Evolutionary conservation across 53 echinoderm and acorn worm species (phyloP).

Genomic region (Glandiceps talaboti): DNA sequence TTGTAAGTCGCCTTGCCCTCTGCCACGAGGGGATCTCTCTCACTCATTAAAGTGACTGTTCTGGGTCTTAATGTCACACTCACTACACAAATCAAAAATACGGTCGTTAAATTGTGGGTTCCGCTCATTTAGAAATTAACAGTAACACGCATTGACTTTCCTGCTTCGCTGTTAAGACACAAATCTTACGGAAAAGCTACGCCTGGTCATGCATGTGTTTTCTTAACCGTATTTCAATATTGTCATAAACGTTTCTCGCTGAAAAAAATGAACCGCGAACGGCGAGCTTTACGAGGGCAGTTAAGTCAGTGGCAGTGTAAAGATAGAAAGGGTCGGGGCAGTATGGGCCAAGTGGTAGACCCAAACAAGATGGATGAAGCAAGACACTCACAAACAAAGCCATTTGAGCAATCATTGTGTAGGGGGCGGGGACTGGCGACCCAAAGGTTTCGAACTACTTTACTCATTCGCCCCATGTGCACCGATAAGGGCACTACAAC

Average conservation of each 20-base stretch:
- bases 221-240: not conserved
- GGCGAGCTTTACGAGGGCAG: not conserved
- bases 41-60: not conserved
- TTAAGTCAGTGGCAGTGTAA: not conserved
- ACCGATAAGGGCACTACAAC: constrained; percentile 1
- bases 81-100: not conserved
- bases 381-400: not conserved
- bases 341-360: not conserved
- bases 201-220: not conserved
- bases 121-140: not conserved
- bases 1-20: not conserved
- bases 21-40: not conserved
- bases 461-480: constrained; percentile 1
- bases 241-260: not conserved
- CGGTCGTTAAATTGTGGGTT: not conserved
- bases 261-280: not conserved
- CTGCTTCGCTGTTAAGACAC: not conserved
- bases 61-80: not conserved
- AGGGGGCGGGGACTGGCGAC: not conserved
- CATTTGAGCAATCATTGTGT: not conserved
- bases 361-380: not conserved
- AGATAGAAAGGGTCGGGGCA: not conserved
- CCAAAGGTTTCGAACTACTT: not conserved
- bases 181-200: not conserved
- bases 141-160: not conserved